phyloP scores from a whole-genome alignment of 2,113 vertebrate genomes.

The Vidua chalybeata region DNA sequence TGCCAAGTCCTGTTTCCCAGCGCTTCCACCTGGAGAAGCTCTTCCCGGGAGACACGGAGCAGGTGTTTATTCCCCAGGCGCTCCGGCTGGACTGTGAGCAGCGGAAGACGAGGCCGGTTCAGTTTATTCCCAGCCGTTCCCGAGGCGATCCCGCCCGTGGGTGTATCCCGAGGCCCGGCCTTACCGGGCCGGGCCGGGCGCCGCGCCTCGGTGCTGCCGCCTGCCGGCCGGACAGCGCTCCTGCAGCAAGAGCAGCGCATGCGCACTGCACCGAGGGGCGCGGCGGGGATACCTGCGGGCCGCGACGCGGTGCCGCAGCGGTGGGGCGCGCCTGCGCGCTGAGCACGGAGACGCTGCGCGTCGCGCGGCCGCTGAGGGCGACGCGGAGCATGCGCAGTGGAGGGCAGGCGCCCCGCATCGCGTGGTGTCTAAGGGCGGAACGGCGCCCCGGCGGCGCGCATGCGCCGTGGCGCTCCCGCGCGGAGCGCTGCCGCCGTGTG shows the following conservation, averaged over 20 bases:
- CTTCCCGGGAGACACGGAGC: background rate
- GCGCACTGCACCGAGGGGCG: fast-evolving
- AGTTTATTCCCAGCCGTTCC: too few relatives aligned
- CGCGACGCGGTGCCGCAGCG: fast-evolving
- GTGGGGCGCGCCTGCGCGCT: fast-evolving
- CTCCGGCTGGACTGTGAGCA: background rate
- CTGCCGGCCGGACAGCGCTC: fast-evolving
- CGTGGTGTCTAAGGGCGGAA: fast-evolving
- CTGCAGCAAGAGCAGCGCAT: fast-evolving
- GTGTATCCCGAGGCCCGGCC: too few relatives aligned
- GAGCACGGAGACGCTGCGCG: fast-evolving
- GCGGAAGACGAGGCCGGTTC: background rate
- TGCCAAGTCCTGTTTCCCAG: fast-evolving
- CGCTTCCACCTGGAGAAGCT: background rate
- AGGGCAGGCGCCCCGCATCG: fast-evolving
- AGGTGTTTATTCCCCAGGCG: fast-evolving
- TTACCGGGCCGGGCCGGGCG: too few relatives aligned
- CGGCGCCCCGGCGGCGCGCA: fast-evolving
- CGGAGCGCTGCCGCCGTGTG: background rate
- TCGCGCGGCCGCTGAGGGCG: fast-evolving
- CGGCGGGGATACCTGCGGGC: fast-evolving
- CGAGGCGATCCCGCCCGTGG: too few relatives aligned
- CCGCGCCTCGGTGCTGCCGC: fast-evolving
- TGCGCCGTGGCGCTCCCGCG: fast-evolving
- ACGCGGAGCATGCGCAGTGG: fast-evolving